These are phyloP conservation scores for Pharmacophagus antenor DNA, from an alignment of 2,888 invertebrate species.

Conservation along the genomic window DNA sequence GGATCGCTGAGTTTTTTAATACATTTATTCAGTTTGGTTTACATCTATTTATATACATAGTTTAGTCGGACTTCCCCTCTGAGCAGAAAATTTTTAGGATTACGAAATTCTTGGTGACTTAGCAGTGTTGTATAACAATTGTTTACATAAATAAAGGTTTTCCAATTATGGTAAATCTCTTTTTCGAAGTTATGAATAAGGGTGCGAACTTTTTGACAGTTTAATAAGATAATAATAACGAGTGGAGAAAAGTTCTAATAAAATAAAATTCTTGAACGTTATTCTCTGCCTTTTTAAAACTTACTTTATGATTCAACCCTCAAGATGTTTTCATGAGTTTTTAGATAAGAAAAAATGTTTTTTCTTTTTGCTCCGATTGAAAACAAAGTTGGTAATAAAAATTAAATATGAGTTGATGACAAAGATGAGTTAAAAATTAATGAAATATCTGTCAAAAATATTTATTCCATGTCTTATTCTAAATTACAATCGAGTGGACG, in stretches of 20 bases:
- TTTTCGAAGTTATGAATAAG: slow-evolving; percentile 18
- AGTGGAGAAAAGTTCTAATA: slow-evolving; percentile 46
- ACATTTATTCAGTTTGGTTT: no score
- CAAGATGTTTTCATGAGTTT: slow-evolving; percentile 19
- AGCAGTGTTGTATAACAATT: slow-evolving; percentile 2
- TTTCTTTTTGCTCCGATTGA: neutral
- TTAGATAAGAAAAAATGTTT: slow-evolving; percentile 10
- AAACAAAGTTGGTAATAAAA: neutral
- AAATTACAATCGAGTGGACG: neutral
- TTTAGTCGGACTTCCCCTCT: neutral
- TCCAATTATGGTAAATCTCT: slow-evolving; percentile 28
- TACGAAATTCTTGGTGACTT: neutral
- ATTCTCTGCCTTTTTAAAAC: slow-evolving; percentile 23
- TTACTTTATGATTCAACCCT: slow-evolving; percentile 20
- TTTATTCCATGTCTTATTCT: neutral
- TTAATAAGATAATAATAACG: slow-evolving; percentile 77
- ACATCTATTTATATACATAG: neutral
- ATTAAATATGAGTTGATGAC: neutral
- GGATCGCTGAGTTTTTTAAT: neutral
- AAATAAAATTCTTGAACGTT: slow-evolving; percentile 43
- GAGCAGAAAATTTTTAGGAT: neutral
- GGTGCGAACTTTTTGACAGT: slow-evolving; percentile 68
- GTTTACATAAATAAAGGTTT: slow-evolving; percentile 27
- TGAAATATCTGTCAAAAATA: neutral
- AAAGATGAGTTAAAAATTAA: neutral